Percentiles rank a stretch among this genome's conserved stretches.
These are phyloP conservation scores for Ciconia boyciana DNA, from an alignment of 2,113 vertebrate genomes.

Conservation along the genomic window DNA sequence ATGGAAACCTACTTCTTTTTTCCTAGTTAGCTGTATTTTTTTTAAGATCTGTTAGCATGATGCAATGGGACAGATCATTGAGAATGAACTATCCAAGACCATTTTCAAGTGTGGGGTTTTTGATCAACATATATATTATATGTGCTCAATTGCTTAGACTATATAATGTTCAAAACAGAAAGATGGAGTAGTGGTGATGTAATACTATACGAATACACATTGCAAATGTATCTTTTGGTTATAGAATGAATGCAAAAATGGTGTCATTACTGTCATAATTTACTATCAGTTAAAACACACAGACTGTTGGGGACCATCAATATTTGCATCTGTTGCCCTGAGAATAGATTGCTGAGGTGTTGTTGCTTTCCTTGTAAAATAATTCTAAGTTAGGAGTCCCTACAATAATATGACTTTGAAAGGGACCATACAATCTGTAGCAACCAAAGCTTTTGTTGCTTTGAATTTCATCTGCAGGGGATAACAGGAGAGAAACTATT, in stretches of 20 bases:
- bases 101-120: neutral
- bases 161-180: neutral
- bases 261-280: neutral
- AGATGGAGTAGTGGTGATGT: neutral
- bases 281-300: neutral
- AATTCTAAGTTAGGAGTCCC: neutral
- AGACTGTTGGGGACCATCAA: accelerated
- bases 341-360: neutral
- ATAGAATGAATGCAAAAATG: neutral
- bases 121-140: neutral
- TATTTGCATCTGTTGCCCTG: neutral
- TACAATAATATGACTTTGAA: neutral
- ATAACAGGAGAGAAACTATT: neutral
- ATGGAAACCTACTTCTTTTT: neutral
- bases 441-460: neutral
- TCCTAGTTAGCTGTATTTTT: neutral
- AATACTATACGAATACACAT: neutral
- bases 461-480: neutral
- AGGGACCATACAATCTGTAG: neutral
- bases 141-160: neutral
- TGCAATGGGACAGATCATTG: neutral
- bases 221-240: neutral
- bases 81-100: neutral
- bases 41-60: neutral
- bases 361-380: neutral